These are phyloP conservation scores for Polydrusus cervinus DNA, from an alignment of 2,888 invertebrate genomes.

Conservation along the genomic window DNA sequence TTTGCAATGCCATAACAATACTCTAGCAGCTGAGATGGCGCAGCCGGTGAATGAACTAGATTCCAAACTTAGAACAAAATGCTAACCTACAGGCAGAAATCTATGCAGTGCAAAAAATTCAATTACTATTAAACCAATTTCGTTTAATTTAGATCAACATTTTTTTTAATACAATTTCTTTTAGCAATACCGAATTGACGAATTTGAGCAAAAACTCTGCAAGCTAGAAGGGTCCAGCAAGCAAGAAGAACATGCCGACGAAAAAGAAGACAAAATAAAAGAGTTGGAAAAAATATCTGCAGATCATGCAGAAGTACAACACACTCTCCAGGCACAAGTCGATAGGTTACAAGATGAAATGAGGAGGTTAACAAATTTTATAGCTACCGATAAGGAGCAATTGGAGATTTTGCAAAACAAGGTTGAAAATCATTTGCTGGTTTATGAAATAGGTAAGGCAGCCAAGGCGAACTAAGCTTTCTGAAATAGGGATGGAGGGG, in stretches of 20 bases:
- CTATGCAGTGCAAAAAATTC: no score
- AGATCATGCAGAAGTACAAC: conserved; percentile 68
- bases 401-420: conserved; percentile 69
- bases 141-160: no score
- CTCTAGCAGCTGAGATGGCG: no score
- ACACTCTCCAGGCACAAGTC: conserved; percentile 72
- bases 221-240: conserved; percentile 66
- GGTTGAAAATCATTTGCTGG: conserved; percentile 74
- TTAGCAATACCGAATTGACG: conserved; percentile 66
- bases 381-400: conserved; percentile 69
- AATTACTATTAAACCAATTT: no score
- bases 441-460: conserved; percentile 72
- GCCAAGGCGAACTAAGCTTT: no score
- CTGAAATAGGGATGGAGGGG: no score
- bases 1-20: no score
- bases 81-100: no score
- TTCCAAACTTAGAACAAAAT: no score
- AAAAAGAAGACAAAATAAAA: conserved; percentile 69
- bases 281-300: conserved; percentile 70
- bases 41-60: no score
- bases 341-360: conserved; percentile 76
- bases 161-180: no score
- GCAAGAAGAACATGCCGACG: conserved; percentile 62
- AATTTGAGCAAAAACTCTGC: conserved; percentile 69
- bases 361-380: conserved; percentile 72